Conservation (phyloP, 1,140 invertebrate species). For the Drosophila pseudoobscura region DNA sequence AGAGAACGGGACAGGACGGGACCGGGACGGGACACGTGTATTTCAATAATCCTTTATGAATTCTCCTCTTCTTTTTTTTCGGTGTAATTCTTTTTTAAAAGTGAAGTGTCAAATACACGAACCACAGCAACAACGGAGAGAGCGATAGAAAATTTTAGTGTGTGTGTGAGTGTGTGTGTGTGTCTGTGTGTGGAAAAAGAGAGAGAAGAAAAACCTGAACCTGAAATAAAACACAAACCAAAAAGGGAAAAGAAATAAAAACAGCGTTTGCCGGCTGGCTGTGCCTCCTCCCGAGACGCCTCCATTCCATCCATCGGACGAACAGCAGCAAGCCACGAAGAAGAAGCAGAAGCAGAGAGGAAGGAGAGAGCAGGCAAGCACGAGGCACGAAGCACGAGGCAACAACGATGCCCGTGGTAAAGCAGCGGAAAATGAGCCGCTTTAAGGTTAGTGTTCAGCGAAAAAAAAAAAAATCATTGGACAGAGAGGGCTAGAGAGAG, state of each 20-base stretch:
- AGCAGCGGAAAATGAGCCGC: constrained; percentile 81
- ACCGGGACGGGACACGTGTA: too few species aligned
- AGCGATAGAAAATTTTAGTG: too few species aligned
- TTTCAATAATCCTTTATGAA: too few species aligned
- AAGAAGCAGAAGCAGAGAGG: constrained; percentile 14
- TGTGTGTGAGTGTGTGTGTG: too few species aligned
- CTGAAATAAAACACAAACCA: constrained; percentile 10
- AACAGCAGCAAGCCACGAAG: constrained; percentile 18
- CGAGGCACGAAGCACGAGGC: constrained; percentile 5
- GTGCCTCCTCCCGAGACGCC: not conserved
- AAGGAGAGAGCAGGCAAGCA: constrained; percentile 6
- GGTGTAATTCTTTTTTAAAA: too few species aligned
- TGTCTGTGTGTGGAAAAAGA: not conserved
- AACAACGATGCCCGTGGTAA: constrained; percentile 70
- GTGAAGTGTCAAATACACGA: too few species aligned
- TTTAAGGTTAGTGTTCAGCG: constrained; percentile 71
- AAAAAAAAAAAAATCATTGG: not conserved
- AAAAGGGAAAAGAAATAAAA: not conserved
- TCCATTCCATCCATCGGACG: not conserved
- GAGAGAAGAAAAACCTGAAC: constrained; percentile 6
- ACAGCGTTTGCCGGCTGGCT: constrained; percentile 11
- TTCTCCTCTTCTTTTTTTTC: too few species aligned
- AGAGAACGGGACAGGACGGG: too few species aligned
- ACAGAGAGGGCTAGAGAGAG: not conserved
- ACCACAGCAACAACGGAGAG: too few species aligned